These are phyloP conservation scores for Parnassius smintheus DNA, from an alignment of 2,888 invertebrate species.

Conservation along the genomic window DNA sequence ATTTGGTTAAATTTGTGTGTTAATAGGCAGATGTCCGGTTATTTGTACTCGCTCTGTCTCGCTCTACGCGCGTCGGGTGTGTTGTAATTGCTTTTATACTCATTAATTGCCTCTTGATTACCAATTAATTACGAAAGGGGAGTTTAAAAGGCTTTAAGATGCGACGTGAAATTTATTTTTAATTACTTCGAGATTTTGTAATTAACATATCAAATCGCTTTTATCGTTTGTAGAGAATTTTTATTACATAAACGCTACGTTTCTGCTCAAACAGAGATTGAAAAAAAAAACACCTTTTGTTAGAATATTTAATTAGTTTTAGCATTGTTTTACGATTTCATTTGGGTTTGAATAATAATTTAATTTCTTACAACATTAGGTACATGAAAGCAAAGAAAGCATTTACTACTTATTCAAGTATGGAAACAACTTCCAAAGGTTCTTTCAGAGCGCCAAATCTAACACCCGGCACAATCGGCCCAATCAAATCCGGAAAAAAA, in stretches of 20 bases:
- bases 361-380: no score
- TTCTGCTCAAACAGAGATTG: no score
- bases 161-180: constrained; percentile 25
- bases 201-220: constrained; percentile 22
- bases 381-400: neutral
- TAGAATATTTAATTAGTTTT: no score
- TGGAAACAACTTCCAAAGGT: constrained; percentile 41
- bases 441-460: constrained; percentile 43
- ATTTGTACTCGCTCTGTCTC: constrained; percentile 48
- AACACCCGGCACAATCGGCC: constrained; percentile 73
- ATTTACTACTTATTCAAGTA: constrained; percentile 26
- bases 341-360: no score
- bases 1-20: constrained; percentile 79
- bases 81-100: constrained; percentile 17
- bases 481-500: constrained; percentile 71
- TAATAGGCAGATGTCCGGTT: constrained; percentile 72
- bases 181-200: constrained; percentile 27
- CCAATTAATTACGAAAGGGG: constrained; percentile 27
- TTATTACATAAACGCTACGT: no score
- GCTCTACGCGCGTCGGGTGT: constrained; percentile 15
- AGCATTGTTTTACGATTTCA: no score
- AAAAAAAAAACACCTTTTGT: no score
- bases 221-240: neutral
- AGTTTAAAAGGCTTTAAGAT: constrained; percentile 27
- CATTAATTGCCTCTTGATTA: constrained; percentile 26